Conservation (phyloP, 2,113 vertebrate species). For the Pelodiscus sinensis region DNA sequence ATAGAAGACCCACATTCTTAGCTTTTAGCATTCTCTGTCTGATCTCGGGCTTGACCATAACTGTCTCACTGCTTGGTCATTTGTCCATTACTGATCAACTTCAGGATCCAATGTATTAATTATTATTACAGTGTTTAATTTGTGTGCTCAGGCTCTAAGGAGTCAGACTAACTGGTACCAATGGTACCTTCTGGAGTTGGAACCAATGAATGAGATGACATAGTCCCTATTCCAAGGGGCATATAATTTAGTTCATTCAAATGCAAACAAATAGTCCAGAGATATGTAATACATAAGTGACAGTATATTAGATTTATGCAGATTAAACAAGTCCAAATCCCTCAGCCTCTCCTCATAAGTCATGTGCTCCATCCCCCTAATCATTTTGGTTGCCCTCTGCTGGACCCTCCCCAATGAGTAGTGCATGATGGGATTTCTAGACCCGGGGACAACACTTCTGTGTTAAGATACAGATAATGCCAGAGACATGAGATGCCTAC, state of each 20-base stretch:
- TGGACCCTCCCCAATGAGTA: too few relatives aligned
- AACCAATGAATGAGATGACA: background rate
- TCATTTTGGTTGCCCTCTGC: too few relatives aligned
- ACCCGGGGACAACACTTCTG: background rate
- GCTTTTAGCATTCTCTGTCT: background rate
- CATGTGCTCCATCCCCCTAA: too few relatives aligned
- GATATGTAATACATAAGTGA: background rate
- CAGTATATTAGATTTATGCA: too few relatives aligned
- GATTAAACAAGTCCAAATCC: too few relatives aligned
- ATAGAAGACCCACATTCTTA: background rate
- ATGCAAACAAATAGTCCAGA: background rate
- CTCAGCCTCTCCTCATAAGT: too few relatives aligned
- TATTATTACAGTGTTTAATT: background rate
- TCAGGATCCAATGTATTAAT: background rate
- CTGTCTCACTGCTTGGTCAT: background rate
- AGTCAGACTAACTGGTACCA: too few relatives aligned
- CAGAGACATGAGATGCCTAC: background rate
- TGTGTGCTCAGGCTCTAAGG: background rate
- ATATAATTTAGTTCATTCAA: background rate
- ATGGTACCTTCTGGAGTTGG: too few relatives aligned
- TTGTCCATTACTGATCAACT: background rate
- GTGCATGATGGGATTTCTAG: background rate
- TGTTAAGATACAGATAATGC: background rate
- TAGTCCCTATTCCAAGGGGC: background rate
- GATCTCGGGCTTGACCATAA: background rate